Conservation (phyloP, 2,888 invertebrate species). For the Andrena trimmerana region DNA sequence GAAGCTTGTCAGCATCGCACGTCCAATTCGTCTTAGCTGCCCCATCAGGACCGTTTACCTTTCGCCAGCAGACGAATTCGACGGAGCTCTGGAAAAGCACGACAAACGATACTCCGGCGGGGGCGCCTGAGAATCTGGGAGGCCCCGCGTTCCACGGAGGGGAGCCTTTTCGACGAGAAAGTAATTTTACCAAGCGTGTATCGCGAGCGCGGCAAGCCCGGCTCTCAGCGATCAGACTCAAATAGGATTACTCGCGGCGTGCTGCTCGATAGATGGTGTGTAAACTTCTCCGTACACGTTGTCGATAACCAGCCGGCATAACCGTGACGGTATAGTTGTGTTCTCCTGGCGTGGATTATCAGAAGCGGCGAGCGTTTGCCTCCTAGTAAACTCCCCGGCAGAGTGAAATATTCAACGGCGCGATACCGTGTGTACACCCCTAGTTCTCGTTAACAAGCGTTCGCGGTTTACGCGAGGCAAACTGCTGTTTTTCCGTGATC, state of each 20-base stretch:
- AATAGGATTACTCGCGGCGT: slow-evolving; percentile 59
- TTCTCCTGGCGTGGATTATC: slow-evolving; percentile 58
- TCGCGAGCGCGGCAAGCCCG: slow-evolving; percentile 8
- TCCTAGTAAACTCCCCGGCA: slow-evolving; percentile 38
- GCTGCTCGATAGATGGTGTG: slow-evolving; percentile 59
- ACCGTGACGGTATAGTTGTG: slow-evolving; percentile 43
- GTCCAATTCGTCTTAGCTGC: slow-evolving; percentile 2
- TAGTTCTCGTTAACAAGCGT: slow-evolving; percentile 30
- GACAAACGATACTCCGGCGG: neutral
- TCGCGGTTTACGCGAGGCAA: slow-evolving; percentile 25
- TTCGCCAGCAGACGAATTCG: neutral
- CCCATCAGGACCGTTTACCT: neutral
- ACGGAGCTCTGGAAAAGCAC: neutral
- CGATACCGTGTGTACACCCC: neutral
- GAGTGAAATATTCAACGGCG: slow-evolving; percentile 47
- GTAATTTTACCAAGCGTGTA: slow-evolving; percentile 37
- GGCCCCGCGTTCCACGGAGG: neutral
- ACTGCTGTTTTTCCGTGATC: slow-evolving; percentile 24
- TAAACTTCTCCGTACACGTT: slow-evolving; percentile 61
- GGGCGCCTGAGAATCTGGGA: neutral
- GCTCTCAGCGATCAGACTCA: slow-evolving; percentile 54
- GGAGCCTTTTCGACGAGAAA: neutral
- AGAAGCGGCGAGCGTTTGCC: slow-evolving; percentile 37
- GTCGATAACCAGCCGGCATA: slow-evolving; percentile 59
- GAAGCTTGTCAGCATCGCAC: neutral